Base-by-base conservation (phyloP, 2,888 invertebrate species). In the Candidula unifasciata region DNA sequence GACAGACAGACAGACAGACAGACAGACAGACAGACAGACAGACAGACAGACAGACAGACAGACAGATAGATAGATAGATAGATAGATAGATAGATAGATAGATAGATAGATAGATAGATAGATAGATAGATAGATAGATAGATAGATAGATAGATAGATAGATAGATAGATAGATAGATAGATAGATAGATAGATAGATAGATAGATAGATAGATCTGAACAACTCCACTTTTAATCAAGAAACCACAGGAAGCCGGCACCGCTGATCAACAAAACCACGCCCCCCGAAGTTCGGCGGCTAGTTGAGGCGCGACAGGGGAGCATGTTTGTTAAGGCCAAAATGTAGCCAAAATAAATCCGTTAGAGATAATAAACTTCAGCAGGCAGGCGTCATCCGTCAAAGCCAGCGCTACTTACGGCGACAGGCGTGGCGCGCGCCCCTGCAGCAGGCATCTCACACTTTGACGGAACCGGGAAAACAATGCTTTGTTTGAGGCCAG, bases 151-250 rank as follows among this genome's bases (percentile, higher is more conserved):
- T 6, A 73, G 10, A 73, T 27, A 16, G 2, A n/a, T 8, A 73
- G n/a, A 73, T 37, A 66, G 66, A 66, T 66, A 66, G 66, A 66
- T 66, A 66, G 66, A 66, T 66, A 66, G 66, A 66, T 66, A 66
- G 66, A 66, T 66, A 66, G 66, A 66, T 66, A 66, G 66, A 66
- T 66, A 66, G 66, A 66, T 66, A 66, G 35, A 69, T 24, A 6
- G 27, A 69, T 6, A 69, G 37, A 69, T 21, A 69, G 44, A 69
- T 33, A 35, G 18, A n/a, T n/a, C 66, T 24, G 18, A 6, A 44
- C 10, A 73, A 52, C 18, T 44, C 16, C 10, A 44, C 44, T n/a
- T n/a, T 44, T 44, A 37, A 78, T 78, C 60, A 60, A 13, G 27
- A 35, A 5, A 13, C 78, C 24, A 64, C 35, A 13, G 78, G 64